Percentiles rank a stretch among this genome's conserved stretches.
phyloP scores from a whole-genome alignment of 35 echinoderm and acorn worm species.

The Lytechinus pictus region DNA sequence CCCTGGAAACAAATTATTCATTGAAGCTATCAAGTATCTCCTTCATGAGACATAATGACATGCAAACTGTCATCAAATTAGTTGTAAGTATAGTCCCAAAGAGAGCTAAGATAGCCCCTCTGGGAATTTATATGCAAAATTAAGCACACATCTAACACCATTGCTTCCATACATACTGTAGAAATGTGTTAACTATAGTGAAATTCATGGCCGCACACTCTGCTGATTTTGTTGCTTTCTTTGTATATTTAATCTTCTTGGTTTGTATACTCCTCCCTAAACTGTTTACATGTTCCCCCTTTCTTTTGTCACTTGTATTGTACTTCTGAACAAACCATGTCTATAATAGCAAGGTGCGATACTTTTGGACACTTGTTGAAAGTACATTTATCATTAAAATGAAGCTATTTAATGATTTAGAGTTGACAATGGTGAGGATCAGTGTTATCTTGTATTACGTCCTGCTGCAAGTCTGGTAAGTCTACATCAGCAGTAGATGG shows the following conservation, averaged over 20 bases:
- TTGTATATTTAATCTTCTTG: background rate
- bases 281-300: background rate
- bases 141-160: conserved; percentile 11
- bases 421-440: background rate
- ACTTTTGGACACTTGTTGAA: background rate
- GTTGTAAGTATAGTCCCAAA: conserved; percentile 11
- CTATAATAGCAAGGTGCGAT: background rate
- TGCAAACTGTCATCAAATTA: conserved; percentile 19
- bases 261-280: background rate
- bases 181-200: background rate
- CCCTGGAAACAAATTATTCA: conserved; percentile 18
- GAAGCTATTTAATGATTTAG: background rate
- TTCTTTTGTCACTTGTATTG: background rate
- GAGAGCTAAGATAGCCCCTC: background rate
- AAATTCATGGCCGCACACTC: background rate
- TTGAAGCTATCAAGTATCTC: background rate
- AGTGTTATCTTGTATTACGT: background rate
- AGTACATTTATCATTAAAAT: background rate
- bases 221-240: background rate
- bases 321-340: background rate
- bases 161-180: background rate
- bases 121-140: background rate
- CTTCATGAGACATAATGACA: conserved; percentile 18
- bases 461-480: background rate
- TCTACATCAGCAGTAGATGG: background rate